These are phyloP conservation scores for Erebia palarica DNA, from an alignment of 2,888 invertebrate species.

Conservation along the genomic window DNA sequence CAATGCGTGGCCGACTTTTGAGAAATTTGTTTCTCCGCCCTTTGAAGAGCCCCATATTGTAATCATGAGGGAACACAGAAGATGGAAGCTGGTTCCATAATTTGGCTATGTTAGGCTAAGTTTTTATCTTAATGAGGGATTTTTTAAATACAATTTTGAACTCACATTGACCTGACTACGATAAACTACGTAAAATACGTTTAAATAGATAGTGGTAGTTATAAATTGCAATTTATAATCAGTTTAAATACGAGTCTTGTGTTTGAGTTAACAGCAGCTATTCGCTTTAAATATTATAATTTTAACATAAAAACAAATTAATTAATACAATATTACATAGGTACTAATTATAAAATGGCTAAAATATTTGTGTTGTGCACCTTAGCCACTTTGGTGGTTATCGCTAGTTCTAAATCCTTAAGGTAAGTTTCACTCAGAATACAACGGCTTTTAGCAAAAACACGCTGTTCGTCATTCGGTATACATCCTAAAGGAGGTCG, in stretches of 20 bases:
- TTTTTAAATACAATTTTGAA: background rate
- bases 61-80: no score
- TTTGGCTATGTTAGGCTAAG: no score
- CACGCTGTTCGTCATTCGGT: no score
- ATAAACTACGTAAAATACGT: constrained; percentile 2
- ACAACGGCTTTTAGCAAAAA: background rate
- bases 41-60: no score
- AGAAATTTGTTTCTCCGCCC: no score
- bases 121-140: constrained; percentile 1
- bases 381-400: background rate
- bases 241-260: background rate
- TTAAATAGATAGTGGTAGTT: background rate
- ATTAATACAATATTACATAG: background rate
- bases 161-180: background rate
- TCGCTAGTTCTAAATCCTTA: background rate
- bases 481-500: no score
- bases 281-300: background rate
- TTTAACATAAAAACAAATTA: background rate
- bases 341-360: background rate
- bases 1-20: no score
- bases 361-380: background rate
- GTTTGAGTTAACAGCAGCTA: background rate
- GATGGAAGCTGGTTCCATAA: no score
- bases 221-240: background rate
- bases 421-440: background rate